Evolutionary conservation across 2,113 vertebrate genomes (phyloP).

Genomic region (Passer montanus): DNA sequence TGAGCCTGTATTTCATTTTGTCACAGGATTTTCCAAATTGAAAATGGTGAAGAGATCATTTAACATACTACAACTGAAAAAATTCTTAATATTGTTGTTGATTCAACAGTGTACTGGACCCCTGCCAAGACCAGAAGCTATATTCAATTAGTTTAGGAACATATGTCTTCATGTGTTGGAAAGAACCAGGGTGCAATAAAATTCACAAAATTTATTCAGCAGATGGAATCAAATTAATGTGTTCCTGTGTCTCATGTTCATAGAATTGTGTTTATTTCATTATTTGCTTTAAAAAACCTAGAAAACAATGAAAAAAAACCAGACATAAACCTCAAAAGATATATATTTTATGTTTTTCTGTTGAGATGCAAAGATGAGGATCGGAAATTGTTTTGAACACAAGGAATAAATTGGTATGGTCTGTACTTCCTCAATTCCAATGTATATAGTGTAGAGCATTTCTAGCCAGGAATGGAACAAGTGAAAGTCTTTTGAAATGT

Average conservation of each 20-base stretch:
- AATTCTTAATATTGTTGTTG: neutral
- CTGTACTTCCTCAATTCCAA: neutral
- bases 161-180: neutral
- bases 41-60: neutral
- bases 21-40: neutral
- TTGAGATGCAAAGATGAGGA: neutral
- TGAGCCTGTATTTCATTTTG: neutral
- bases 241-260: neutral
- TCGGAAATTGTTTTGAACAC: neutral
- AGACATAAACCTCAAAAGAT: neutral
- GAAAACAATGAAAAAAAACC: neutral
- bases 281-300: neutral
- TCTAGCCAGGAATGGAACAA: neutral
- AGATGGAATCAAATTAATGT: neutral
- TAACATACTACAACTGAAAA: neutral
- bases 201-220: slow-evolving; percentile 11
- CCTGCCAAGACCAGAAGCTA: neutral
- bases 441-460: neutral
- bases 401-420: neutral
- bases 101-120: neutral
- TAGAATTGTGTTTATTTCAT: neutral
- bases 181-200: neutral
- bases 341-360: neutral
- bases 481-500: neutral
- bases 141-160: slow-evolving; percentile 30